phyloP scores from a whole-genome alignment of 2,888 invertebrate genomes.

The Cataglyphis albicans region DNA sequence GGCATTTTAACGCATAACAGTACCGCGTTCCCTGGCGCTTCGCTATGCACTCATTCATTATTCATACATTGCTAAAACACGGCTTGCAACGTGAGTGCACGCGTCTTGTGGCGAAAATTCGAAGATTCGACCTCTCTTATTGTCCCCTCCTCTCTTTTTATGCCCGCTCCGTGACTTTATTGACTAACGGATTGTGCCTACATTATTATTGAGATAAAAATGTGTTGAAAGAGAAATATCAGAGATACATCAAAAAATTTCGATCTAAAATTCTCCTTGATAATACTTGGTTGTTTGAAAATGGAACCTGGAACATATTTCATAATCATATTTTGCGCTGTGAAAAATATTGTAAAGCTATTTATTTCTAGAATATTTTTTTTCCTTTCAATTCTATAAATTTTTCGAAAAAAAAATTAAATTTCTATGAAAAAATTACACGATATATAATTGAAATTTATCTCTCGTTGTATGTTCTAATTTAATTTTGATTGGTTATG shows the following conservation, averaged over 20 bases:
- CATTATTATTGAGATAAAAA: not conserved
- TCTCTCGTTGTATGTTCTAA: not conserved
- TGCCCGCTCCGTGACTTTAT: conserved; percentile 17
- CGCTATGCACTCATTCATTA: conserved; percentile 80
- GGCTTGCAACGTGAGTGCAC: conserved; percentile 78
- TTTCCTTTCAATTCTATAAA: not conserved
- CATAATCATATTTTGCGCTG: not conserved
- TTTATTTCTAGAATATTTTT: not conserved
- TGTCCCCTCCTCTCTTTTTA: not conserved
- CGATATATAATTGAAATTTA: not conserved
- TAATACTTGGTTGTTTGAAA: not conserved
- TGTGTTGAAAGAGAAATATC: not conserved
- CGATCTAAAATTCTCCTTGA: not conserved
- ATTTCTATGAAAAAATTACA: not conserved
- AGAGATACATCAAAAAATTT: not conserved
- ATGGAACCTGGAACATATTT: not conserved
- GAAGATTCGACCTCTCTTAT: conserved; percentile 62
- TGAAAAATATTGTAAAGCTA: not conserved
- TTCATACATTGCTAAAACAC: conserved; percentile 77
- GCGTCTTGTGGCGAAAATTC: conserved; percentile 77
- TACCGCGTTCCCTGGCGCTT: conserved; percentile 73
- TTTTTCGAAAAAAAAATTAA: not conserved
- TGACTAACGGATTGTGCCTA: conserved; percentile 61
- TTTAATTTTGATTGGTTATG: not conserved
- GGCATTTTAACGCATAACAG: conserved; percentile 70